Evolutionary conservation across 2,113 vertebrate genomes (phyloP), one percentile per base, ranked within the genome.

Genomic region (Esox niger): DNA sequence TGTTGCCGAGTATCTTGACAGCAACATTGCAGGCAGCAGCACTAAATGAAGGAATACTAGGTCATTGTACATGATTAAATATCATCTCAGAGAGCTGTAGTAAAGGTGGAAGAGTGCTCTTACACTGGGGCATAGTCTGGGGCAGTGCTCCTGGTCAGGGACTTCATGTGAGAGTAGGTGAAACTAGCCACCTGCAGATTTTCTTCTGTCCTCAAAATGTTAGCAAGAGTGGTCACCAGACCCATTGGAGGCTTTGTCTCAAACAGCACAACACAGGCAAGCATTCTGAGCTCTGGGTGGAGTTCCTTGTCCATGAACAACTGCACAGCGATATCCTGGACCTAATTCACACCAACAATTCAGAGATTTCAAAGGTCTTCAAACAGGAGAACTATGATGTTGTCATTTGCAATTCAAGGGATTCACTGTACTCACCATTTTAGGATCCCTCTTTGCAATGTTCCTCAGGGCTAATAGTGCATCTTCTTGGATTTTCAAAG

Each of bases 1-100:
- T 91, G 68, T 89, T 85, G 66, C 80, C 90, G 69, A 96, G 70
- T 63, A 95, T 69, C 75, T 88, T 94, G 21, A 95, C 64, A 67
- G 93, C 95, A 9, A 95, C 84, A 46, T 91, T 93, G 70, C 93
- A 93, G 70, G 92, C 91, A 11, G 91, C 79, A 87, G 93, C 92
- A 84, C 95, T 96, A 84, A 90, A 70, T 69, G 4, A 2, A 3
- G 75, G 60, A 2, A 62, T 29, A 49, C 47, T 21, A 30, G 64
- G 11, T n/a, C n/a, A n/a, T n/a, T n/a, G n/a, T n/a, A n/a, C n/a
- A n/a, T 4, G 27, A 10, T 68, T 3, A 43, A 31, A 70, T 54
- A 60, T 4, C 15, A 11, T 11, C 58, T 52, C 23, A 27, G 9
- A 31, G 6, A 15, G 52, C 4, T 1, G 3, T 6, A 23, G 29